Evolutionary conservation across 1,140 invertebrate species (phyloP), one percentile per base, ranked within the genome.

Genomic region (Lanistes nyassanus): DNA sequence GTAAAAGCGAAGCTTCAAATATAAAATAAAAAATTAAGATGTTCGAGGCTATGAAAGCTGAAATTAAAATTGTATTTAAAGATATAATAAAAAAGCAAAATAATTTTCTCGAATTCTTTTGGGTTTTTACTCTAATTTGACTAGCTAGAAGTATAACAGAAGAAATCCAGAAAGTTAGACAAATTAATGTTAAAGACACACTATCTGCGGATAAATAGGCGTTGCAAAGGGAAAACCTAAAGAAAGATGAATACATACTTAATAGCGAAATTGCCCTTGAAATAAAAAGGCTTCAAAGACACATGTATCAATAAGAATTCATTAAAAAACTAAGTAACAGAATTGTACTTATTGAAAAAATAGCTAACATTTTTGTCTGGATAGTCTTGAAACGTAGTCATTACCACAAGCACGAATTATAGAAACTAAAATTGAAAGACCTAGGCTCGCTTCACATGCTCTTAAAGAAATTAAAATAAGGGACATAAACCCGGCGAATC

Each of bases 1-100:
- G 92, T 89, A 93, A 90, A 85, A 93, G 89, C 69, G 90, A 92
- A 74, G 87, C 84, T 79, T 93, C 92, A 92, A 93, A 93, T 91
- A 91, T 92, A 87, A 93, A 89, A 91, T 92, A 93, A 92, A 93
- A 93, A 83, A 34, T 16, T 0, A 64, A 7, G 23, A 29, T 64
- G 21, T 7, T 64, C 37, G 60, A 64, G 1, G 5, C 13, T 36
- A 31, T 6, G 26, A 64, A 64, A 0, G 26, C 37, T 7, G 26
- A 0, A 0, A 29, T 64, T 7, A 64, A 34, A 64, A 64, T 64
- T 31, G 37, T 21, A 2, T 29, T 31, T 64, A 64, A 16, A 39
- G 6, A 0, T 31, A 13, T 1, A 64, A 64, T 26, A 1, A 31
- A 7, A 26, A 4, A 4, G 0, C 11, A 31, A 64, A 64, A 64